Conservation (phyloP, 1,140 invertebrate species). For the Macrosteles quadrilineatus region DNA sequence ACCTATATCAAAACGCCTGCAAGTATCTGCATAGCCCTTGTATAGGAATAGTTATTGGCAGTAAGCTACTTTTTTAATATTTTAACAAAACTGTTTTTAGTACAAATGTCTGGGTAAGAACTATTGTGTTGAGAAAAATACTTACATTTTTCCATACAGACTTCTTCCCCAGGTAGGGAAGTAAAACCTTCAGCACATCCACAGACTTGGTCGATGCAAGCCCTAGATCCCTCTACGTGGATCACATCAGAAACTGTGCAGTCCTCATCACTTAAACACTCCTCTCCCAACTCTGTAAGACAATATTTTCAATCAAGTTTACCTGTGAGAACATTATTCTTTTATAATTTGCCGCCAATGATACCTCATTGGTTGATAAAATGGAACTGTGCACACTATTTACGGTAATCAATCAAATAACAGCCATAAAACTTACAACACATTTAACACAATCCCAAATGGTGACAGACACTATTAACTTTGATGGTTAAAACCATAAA, state of each 20-base stretch:
- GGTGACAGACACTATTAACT: background rate
- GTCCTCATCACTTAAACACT: background rate
- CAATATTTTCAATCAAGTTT: background rate
- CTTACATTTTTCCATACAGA: slow-evolving; percentile 19
- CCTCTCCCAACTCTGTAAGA: slow-evolving; percentile 7
- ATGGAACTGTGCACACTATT: background rate
- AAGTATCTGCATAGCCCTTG: too few species aligned
- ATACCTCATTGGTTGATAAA: background rate
- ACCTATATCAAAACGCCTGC: too few species aligned
- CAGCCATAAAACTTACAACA: background rate
- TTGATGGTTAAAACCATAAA: too few species aligned
- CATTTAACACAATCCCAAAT: background rate
- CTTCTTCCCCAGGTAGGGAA: background rate
- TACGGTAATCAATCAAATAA: background rate
- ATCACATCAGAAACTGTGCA: background rate
- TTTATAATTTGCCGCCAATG: background rate
- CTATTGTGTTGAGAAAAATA: too few species aligned
- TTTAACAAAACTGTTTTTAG: too few species aligned
- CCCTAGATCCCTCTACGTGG: background rate
- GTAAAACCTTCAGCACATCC: background rate
- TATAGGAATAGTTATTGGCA: too few species aligned
- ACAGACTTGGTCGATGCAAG: background rate
- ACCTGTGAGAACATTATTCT: background rate
- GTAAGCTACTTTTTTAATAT: too few species aligned
- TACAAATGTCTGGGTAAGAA: too few species aligned